These are phyloP conservation scores for Pardalotus punctatus DNA, from an alignment of 2,113 vertebrate species.

Conservation along the genomic window DNA sequence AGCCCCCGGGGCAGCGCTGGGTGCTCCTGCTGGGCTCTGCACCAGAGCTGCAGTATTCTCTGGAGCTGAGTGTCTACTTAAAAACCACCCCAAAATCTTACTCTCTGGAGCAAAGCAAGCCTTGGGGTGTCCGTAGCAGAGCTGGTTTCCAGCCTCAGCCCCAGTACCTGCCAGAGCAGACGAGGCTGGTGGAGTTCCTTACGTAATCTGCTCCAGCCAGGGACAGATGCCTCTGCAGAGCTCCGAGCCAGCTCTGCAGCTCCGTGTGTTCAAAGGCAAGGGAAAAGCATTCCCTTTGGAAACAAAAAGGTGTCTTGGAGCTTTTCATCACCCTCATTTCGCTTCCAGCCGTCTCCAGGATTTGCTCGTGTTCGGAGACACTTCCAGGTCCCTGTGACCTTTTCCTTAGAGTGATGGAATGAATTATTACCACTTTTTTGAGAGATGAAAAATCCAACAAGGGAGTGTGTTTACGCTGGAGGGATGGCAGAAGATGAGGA, in stretches of 20 bases:
- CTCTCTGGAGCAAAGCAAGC: background rate
- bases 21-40: background rate
- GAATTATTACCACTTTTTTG: background rate
- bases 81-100: background rate
- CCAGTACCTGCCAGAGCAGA: slow-evolving; percentile 16
- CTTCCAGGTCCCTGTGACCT: background rate
- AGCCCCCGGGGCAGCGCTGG: accelerated
- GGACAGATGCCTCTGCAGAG: slow-evolving; percentile 55
- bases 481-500: background rate
- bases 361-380: background rate
- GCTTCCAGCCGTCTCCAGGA: background rate
- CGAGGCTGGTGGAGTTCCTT: slow-evolving; percentile 22
- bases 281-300: background rate
- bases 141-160: background rate
- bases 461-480: background rate
- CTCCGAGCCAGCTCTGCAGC: slow-evolving; percentile 35
- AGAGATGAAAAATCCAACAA: background rate
- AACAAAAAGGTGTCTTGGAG: background rate
- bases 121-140: background rate
- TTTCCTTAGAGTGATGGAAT: background rate
- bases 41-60: background rate
- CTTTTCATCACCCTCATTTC: background rate
- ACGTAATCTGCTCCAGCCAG: slow-evolving; percentile 28
- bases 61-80: background rate
- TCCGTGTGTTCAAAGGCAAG: background rate